Conservation (phyloP, 1,140 invertebrate genomes). For the Saccostrea echinata region DNA sequence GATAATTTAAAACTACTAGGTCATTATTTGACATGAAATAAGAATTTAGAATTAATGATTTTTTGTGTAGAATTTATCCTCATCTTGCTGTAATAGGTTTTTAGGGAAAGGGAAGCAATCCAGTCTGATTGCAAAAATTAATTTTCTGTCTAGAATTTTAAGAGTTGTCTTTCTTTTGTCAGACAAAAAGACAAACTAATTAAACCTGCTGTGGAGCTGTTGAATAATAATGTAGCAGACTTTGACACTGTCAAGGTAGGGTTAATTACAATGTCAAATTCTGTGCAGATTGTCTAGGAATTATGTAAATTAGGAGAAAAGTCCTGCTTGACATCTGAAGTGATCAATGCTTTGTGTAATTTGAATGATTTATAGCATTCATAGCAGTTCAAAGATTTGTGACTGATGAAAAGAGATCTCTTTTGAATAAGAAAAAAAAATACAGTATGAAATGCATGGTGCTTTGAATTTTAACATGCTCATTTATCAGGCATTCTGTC, state of each 20-base stretch:
- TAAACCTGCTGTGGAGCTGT: constrained; percentile 79
- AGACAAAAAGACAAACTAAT: constrained; percentile 77
- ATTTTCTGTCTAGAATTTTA: too few relatives aligned
- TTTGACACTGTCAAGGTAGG: constrained; percentile 80
- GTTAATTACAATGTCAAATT: constrained; percentile 10
- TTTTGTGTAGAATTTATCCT: too few relatives aligned
- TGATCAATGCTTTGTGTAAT: not conserved
- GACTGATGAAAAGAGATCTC: not conserved
- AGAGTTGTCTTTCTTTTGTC: constrained; percentile 49
- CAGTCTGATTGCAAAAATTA: not conserved
- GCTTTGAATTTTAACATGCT: too few relatives aligned
- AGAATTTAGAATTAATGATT: too few relatives aligned
- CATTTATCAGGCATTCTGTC: too few relatives aligned
- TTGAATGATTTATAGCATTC: not conserved
- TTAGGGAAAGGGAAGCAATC: not conserved
- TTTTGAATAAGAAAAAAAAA: not conserved
- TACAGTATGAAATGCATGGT: too few relatives aligned
- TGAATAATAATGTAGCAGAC: constrained; percentile 80
- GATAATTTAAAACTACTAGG: too few relatives aligned
- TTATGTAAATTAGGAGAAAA: constrained; percentile 7
- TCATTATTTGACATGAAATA: too few relatives aligned
- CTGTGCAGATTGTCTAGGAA: not conserved
- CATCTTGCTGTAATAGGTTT: not conserved
- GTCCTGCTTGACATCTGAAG: not conserved
- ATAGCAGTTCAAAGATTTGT: not conserved